phyloP scores from a whole-genome alignment of 2,888 invertebrate genomes.

The Cremastobaeus sp. region DNA sequence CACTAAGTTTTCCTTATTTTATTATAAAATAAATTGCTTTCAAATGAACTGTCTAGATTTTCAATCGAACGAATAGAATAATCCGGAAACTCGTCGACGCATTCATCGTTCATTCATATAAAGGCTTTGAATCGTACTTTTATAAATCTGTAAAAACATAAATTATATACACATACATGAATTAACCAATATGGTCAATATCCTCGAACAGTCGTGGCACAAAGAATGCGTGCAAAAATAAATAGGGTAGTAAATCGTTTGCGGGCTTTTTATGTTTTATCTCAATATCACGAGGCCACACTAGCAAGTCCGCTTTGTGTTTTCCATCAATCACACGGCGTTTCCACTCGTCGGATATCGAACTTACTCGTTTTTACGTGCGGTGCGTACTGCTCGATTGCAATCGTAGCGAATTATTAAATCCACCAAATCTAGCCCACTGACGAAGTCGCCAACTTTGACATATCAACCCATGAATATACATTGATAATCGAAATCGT shows the following conservation, averaged over 20 bases:
- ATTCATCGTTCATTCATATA: too few relatives aligned
- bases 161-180: too few relatives aligned
- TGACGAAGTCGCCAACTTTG: constrained; percentile 65
- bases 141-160: too few relatives aligned
- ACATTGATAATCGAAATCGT: constrained; percentile 33
- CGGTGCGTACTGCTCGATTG: constrained; percentile 68
- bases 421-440: constrained; percentile 71
- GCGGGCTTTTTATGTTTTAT: constrained; percentile 75
- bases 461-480: constrained; percentile 56
- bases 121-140: too few relatives aligned
- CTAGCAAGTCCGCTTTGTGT: constrained; percentile 69
- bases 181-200: too few relatives aligned
- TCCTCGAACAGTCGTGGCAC: too few relatives aligned
- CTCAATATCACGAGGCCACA: constrained; percentile 67
- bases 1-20: too few relatives aligned
- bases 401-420: constrained; percentile 76
- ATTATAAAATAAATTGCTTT: too few relatives aligned
- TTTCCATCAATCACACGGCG: constrained; percentile 77
- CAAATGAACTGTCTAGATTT: too few relatives aligned
- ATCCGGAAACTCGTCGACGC: too few relatives aligned
- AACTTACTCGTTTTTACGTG: constrained; percentile 72
- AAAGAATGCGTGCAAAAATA: constrained; percentile 53
- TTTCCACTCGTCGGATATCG: constrained; percentile 73
- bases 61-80: too few relatives aligned
- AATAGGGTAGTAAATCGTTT: constrained; percentile 68